Percentiles rank a stretch among this genome's conserved stretches.
Conservation (phyloP, 2,888 invertebrate genomes). For the Pseudanteris insignis region DNA sequence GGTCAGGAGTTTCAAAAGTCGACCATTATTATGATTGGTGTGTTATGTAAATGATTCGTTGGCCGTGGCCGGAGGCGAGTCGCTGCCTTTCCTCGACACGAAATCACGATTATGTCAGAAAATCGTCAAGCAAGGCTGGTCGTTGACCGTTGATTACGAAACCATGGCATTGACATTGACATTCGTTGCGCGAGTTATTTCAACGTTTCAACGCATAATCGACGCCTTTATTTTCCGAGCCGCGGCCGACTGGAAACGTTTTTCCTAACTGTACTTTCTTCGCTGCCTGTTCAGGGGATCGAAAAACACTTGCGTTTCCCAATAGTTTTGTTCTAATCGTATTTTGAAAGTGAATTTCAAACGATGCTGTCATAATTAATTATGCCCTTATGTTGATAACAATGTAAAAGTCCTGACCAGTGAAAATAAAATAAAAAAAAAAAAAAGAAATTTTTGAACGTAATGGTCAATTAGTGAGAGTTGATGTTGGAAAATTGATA, state of each 20-base stretch:
- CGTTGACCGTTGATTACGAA: slow-evolving; percentile 55
- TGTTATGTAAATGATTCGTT: slow-evolving; percentile 37
- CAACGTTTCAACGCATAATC: slow-evolving; percentile 16
- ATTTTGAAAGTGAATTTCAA: no score
- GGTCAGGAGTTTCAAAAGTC: slow-evolving; percentile 8
- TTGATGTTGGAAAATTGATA: no score
- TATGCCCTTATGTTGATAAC: no score
- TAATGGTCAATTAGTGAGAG: no score
- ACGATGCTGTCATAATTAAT: no score
- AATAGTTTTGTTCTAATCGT: no score
- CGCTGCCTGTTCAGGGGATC: background rate
- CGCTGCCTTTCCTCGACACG: slow-evolving; percentile 31
- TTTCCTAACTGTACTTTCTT: slow-evolving; percentile 8
- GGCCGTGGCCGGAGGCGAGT: slow-evolving; percentile 17
- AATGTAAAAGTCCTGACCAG: no score
- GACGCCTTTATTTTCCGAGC: slow-evolving; percentile 4
- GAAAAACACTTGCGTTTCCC: no score
- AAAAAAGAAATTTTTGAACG: no score
- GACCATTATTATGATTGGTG: slow-evolving; percentile 25
- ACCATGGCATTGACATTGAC: slow-evolving; percentile 42
- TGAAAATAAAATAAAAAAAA: no score
- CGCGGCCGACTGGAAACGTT: no score
- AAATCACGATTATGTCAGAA: slow-evolving; percentile 43
- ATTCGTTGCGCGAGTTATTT: slow-evolving; percentile 1
- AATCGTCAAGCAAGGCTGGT: slow-evolving; percentile 54